These are phyloP conservation scores for Plecotus auritus DNA, from an alignment of 2,113 vertebrate species.

Conservation along the genomic window DNA sequence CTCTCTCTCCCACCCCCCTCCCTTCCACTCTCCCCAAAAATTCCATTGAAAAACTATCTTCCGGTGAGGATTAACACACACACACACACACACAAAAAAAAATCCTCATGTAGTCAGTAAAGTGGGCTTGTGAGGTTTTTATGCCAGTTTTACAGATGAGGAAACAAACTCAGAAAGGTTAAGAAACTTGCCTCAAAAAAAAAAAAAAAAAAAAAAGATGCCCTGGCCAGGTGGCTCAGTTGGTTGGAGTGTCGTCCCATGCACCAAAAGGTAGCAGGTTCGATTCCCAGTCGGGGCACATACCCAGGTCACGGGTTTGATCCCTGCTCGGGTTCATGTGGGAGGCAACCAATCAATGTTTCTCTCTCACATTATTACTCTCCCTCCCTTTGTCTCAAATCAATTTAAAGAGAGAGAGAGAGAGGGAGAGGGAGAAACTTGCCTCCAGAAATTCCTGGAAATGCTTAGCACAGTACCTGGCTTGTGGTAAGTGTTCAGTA, in stretches of 20 bases:
- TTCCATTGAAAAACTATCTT: too few species aligned
- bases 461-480: neutral
- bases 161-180: neutral
- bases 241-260: too few species aligned
- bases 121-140: neutral
- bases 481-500: neutral
- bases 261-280: neutral
- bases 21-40: too few species aligned
- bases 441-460: constrained; percentile 22
- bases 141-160: neutral
- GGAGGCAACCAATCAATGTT: neutral
- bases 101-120: neutral
- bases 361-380: neutral
- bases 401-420: neutral
- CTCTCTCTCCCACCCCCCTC: neutral
- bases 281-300: neutral
- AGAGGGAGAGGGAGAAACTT: neutral
- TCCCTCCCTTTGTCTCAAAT: neutral
- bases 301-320: neutral
- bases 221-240: too few species aligned
- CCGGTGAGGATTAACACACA: too few species aligned
- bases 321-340: neutral
- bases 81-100: too few species aligned
- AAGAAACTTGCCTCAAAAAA: neutral
- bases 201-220: too few species aligned